phyloP scores from a whole-genome alignment of 2,113 vertebrate species.

The Donacobius atricapilla region DNA sequence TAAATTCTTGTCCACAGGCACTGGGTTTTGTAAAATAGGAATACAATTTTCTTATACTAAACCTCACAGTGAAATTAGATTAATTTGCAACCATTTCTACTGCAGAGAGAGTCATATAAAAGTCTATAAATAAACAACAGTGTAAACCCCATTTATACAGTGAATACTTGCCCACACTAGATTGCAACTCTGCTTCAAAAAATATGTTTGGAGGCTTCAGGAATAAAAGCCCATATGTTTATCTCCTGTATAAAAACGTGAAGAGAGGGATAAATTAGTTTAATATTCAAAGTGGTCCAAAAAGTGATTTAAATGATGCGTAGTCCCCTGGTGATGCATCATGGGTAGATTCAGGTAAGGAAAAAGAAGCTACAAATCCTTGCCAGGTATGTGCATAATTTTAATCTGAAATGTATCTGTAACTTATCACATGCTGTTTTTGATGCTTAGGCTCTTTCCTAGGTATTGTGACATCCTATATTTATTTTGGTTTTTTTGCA shows the following conservation, averaged over 20 bases:
- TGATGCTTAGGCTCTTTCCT: neutral
- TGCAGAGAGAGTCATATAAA: neutral
- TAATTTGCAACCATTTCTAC: neutral
- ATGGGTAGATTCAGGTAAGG: neutral
- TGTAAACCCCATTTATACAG: constrained; percentile 16
- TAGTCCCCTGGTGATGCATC: neutral
- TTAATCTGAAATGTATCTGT: neutral
- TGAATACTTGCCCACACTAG: constrained; percentile 37
- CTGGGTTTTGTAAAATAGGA: neutral
- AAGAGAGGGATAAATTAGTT: neutral
- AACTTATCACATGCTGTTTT: neutral
- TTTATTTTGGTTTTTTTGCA: neutral
- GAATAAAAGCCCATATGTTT: constrained; percentile 48
- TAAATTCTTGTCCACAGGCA: neutral
- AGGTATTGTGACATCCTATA: neutral
- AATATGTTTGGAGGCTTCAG: constrained; percentile 25
- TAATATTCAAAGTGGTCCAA: neutral
- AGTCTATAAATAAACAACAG: constrained; percentile 41
- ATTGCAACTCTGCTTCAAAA: constrained; percentile 29
- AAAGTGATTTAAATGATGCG: neutral
- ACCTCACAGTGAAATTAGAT: neutral
- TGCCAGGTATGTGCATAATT: neutral
- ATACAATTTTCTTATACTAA: neutral
- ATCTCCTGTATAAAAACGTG: neutral
- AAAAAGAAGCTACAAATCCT: neutral